Base-by-base conservation (phyloP, 2,888 invertebrate species). In the Eulithis testata region DNA sequence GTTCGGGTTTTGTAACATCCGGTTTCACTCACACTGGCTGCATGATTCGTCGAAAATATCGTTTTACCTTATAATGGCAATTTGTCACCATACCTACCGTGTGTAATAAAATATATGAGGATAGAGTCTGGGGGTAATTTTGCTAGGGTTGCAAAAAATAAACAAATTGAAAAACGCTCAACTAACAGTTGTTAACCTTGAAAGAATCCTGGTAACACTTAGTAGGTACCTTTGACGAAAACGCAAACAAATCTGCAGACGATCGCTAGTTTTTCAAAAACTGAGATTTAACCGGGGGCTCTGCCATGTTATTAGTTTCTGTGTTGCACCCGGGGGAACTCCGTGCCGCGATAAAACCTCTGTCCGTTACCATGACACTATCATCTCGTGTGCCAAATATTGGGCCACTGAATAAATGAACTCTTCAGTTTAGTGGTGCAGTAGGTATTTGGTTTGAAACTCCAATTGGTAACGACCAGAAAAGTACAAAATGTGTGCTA, bases 1-100 rank as follows among this genome's bases (percentile, higher is more conserved):
- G 72, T 70, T 66, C 57, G 53, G 61, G 69, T 73, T 67, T 67
- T 66, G 73, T 69, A 72, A 73, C 72, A 72, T 73, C 73, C 73
- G 70, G 65, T 44, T 64, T 54, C 55, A 66, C 65, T 65, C 61
- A 11, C 58, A 53, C 47, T 11, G 11, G 21, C 21, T 65, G 43
- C 57, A 49, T 53, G 53, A 57, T 53, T 54, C 59, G 47, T 56
- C 56, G 52, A 60, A 63, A 65, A 63, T 59, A 59, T 60, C 54
- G 54, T 54, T 31, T 60, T 53, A 44, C 51, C 60, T 44, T 60
- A 45, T 44, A 58, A 64, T 36, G 59, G 44, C 12, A 50, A 64
- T 55, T 64, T 36, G 49, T 44, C 54, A 64, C 51, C 45, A 27
- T 51, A 21, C 21, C 21, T 21, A 53, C 31, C 40, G 9, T 51